These are phyloP conservation scores for Odontothrips loti DNA, from an alignment of 2,888 invertebrate genomes.

Conservation along the genomic window DNA sequence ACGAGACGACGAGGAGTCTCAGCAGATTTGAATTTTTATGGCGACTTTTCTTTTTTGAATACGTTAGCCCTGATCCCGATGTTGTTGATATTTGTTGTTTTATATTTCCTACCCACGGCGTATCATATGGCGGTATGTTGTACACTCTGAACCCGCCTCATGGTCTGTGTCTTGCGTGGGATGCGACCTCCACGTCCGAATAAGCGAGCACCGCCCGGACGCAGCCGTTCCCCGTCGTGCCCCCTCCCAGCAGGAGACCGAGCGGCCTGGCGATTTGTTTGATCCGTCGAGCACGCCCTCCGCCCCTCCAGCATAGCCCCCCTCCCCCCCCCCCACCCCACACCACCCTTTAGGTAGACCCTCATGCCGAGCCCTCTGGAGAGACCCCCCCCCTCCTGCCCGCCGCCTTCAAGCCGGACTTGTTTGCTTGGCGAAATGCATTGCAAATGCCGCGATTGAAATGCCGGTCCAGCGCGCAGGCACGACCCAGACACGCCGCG, in stretches of 20 bases:
- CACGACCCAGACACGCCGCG: not conserved
- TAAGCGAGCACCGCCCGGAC: no score
- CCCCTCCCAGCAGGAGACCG: not conserved
- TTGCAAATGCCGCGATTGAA: slow-evolving; percentile 19
- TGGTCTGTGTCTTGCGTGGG: no score
- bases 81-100: not conserved
- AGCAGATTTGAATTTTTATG: slow-evolving; percentile 19
- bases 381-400: not conserved
- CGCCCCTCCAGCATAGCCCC: not conserved
- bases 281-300: not conserved
- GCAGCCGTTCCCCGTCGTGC: not conserved
- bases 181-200: no score
- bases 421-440: slow-evolving; percentile 10
- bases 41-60: not conserved
- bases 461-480: not conserved
- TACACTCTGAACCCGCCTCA: no score
- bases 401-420: not conserved
- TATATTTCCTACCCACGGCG: no score
- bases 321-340: not conserved
- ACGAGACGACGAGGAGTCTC: no score
- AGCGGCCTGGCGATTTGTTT: not conserved
- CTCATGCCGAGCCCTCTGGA: not conserved
- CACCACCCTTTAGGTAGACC: not conserved
- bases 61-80: not conserved
- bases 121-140: no score